These are phyloP conservation scores for Tetragonula clypearis DNA, from an alignment of 1,140 invertebrate genomes.

Conservation along the genomic window DNA sequence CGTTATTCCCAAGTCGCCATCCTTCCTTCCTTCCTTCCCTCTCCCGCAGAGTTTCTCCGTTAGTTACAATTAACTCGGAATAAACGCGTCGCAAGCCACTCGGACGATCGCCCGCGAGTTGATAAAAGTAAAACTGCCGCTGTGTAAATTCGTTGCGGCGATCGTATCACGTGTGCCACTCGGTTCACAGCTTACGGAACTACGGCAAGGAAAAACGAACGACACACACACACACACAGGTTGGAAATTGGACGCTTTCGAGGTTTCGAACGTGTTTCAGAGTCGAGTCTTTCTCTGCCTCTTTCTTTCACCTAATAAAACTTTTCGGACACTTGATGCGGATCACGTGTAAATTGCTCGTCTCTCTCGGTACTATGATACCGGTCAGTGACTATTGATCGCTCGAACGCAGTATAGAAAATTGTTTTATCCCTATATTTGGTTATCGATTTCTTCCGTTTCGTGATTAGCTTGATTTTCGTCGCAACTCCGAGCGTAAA, in stretches of 20 bases:
- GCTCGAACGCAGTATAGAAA: too few relatives aligned
- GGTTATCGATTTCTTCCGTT: too few relatives aligned
- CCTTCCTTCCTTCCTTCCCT: not conserved
- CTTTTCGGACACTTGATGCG: not conserved
- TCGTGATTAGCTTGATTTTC: too few relatives aligned
- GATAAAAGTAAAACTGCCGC: constrained; percentile 18
- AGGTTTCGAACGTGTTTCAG: not conserved
- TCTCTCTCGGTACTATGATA: too few relatives aligned
- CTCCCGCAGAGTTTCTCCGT: not conserved
- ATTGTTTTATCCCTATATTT: too few relatives aligned
- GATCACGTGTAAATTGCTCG: too few relatives aligned
- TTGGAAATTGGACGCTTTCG: not conserved
- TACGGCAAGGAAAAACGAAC: not conserved
- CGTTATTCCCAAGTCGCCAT: not conserved
- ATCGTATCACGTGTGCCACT: not conserved
- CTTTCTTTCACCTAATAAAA: not conserved
- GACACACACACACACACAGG: too few relatives aligned
- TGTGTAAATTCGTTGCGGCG: not conserved
- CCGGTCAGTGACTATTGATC: too few relatives aligned
- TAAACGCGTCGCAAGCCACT: constrained; percentile 16
- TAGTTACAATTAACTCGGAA: constrained; percentile 21
- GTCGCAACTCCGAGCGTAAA: too few relatives aligned
- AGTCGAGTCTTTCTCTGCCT: too few relatives aligned
- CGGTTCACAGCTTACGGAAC: not conserved
- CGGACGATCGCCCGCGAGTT: constrained; percentile 17